Conservation (phyloP, 2,797 vertebrate genomes). For the Falco rusticolus region DNA sequence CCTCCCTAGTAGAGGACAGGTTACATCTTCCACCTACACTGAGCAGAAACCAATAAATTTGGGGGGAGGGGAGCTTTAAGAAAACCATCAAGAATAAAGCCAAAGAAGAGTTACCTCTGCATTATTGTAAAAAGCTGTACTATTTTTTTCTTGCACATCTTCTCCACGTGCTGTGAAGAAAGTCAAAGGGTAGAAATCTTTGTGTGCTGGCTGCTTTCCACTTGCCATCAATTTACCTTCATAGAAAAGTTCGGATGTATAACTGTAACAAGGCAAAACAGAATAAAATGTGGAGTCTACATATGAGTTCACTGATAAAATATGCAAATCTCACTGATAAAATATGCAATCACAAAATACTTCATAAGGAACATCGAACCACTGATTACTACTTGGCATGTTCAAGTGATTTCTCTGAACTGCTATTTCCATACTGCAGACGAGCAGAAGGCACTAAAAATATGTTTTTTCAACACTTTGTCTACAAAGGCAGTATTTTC, state of each 20-base stretch:
- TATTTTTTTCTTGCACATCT: conserved; percentile 99
- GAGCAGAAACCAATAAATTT: neutral
- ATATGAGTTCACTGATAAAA: neutral
- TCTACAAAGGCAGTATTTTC: neutral
- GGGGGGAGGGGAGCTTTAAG: neutral
- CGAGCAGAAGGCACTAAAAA: conserved; percentile 27
- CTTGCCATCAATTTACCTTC: conserved; percentile 99
- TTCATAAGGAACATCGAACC: conserved; percentile 17
- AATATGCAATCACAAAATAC: conserved; percentile 43
- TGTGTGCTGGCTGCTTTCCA: conserved; percentile 97
- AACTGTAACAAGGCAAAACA: conserved; percentile 80
- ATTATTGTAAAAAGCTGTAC: conserved; percentile 99
- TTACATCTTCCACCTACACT: neutral
- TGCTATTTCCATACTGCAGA: neutral
- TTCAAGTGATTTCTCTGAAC: conserved; percentile 26
- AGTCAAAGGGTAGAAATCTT: conserved; percentile 98
- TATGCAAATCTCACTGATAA: conserved; percentile 19
- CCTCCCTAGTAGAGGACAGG: neutral
- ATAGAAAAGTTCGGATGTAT: conserved; percentile 98
- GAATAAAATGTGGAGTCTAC: conserved; percentile 44
- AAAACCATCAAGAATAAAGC: conserved; percentile 10
- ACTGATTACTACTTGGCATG: neutral
- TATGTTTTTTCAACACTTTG: neutral
- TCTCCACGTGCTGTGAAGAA: conserved; percentile 99
- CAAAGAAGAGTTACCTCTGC: conserved; percentile 87